Evolutionary conservation across 1,140 invertebrate genomes (phyloP).

Genomic region (Dendrolimus kikuchii): DNA sequence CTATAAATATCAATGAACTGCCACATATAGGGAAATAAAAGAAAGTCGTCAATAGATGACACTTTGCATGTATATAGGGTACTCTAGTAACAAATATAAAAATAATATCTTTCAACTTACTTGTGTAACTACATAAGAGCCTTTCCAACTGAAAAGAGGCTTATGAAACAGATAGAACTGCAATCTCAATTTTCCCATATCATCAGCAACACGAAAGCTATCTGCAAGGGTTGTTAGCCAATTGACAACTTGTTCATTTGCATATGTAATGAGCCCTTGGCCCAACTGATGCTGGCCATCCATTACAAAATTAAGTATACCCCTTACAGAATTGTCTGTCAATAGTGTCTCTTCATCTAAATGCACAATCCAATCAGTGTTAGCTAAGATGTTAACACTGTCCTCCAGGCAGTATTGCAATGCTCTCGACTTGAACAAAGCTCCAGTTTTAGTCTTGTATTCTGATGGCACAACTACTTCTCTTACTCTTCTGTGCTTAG

Average conservation of each 20-base stretch:
- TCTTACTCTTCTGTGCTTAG: conserved; percentile 80
- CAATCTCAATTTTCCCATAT: conserved; percentile 96
- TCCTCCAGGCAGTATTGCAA: conserved; percentile 97
- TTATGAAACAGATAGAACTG: conserved; percentile 96
- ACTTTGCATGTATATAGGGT: no score
- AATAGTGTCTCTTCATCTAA: conserved; percentile 97
- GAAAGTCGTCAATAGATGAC: no score
- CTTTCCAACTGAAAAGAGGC: conserved; percentile 98
- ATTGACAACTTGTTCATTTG: conserved; percentile 96
- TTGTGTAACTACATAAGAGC: conserved; percentile 94
- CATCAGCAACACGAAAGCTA: conserved; percentile 96
- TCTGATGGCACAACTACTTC: conserved; percentile 90
- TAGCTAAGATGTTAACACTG: conserved; percentile 88
- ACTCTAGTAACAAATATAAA: no score
- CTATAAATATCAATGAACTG: no score
- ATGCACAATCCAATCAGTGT: conserved; percentile 98
- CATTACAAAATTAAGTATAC: conserved; percentile 96
- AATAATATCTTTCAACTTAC: conserved; percentile 63
- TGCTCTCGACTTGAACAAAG: conserved; percentile 95
- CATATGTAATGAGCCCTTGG: conserved; percentile 98
- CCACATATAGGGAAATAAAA: no score
- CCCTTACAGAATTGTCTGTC: conserved; percentile 92
- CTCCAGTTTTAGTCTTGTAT: conserved; percentile 92
- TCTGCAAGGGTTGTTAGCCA: conserved; percentile 98
- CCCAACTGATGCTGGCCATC: conserved; percentile 97